A percentile compares a stretch with the other conserved stretches of the same genome.
These are phyloP conservation scores for Agonum fuliginosum DNA, from an alignment of 2,888 invertebrate genomes.

Conservation along the genomic window DNA sequence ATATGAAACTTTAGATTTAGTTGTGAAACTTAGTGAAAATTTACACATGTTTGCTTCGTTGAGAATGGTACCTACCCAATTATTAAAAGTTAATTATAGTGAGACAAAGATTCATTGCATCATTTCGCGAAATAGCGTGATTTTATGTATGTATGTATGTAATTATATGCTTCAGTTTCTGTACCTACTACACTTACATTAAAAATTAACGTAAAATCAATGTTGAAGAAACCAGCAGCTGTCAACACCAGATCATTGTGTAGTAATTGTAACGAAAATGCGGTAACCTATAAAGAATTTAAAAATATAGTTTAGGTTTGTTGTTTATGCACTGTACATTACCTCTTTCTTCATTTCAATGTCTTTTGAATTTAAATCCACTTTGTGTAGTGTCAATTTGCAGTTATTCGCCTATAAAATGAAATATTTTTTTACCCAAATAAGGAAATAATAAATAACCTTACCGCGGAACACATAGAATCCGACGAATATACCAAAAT, in stretches of 20 bases:
- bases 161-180: no score
- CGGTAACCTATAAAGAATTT: conserved; percentile 57
- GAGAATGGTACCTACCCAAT: no score
- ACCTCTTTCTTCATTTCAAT: conserved; percentile 57
- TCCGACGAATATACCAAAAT: conserved; percentile 67
- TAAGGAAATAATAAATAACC: background rate
- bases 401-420: conserved; percentile 55
- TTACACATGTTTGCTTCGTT: no score
- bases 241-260: conserved; percentile 59
- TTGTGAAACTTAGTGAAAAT: no score
- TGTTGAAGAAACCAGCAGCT: conserved; percentile 60
- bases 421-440: background rate
- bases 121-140: no score
- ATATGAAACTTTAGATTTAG: no score
- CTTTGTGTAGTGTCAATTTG: conserved; percentile 53
- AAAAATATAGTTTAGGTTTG: no score
- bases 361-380: conserved; percentile 55
- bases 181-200: conserved; percentile 56
- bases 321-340: no score
- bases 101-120: no score
- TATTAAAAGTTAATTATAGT: no score
- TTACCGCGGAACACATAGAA: conserved; percentile 67
- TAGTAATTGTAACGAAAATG: conserved; percentile 58
- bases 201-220: conserved; percentile 59
- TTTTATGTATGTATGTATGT: no score